Conservation (phyloP, 2,888 invertebrate genomes). For the Leucoptera coffeella region DNA sequence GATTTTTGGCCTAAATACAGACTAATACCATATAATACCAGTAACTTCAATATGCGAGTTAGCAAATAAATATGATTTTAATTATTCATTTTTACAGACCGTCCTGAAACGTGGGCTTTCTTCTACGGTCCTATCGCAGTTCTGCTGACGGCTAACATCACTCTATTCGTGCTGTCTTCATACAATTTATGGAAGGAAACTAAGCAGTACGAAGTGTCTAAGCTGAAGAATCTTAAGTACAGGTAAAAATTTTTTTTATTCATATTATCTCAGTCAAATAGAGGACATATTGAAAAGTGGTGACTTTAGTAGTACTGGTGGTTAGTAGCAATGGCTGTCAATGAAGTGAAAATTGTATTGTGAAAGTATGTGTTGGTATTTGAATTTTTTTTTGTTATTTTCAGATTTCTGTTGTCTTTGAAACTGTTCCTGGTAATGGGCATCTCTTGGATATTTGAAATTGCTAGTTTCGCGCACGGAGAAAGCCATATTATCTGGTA, state of each 20-base stretch:
- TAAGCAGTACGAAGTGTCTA: slow-evolving; percentile 41
- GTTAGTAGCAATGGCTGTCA: too few species aligned
- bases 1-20: too few species aligned
- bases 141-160: slow-evolving; percentile 48
- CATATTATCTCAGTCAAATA: background rate
- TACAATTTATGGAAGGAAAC: slow-evolving; percentile 50
- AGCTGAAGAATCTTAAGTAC: slow-evolving; percentile 47
- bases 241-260: slow-evolving; percentile 28
- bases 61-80: too few species aligned
- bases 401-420: slow-evolving; percentile 56
- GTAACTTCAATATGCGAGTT: too few species aligned
- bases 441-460: slow-evolving; percentile 65
- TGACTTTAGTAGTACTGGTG: background rate
- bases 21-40: background rate
- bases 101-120: slow-evolving; percentile 54
- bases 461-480: slow-evolving; percentile 45
- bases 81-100: too few species aligned
- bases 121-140: slow-evolving; percentile 63
- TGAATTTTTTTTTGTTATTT: slow-evolving; percentile 9
- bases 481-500: slow-evolving; percentile 32
- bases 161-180: slow-evolving; percentile 55
- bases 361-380: too few species aligned
- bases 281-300: background rate
- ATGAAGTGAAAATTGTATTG: too few species aligned
- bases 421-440: slow-evolving; percentile 67